phyloP scores from a whole-genome alignment of 2,113 vertebrate species.

The Catharus fuscescens region DNA sequence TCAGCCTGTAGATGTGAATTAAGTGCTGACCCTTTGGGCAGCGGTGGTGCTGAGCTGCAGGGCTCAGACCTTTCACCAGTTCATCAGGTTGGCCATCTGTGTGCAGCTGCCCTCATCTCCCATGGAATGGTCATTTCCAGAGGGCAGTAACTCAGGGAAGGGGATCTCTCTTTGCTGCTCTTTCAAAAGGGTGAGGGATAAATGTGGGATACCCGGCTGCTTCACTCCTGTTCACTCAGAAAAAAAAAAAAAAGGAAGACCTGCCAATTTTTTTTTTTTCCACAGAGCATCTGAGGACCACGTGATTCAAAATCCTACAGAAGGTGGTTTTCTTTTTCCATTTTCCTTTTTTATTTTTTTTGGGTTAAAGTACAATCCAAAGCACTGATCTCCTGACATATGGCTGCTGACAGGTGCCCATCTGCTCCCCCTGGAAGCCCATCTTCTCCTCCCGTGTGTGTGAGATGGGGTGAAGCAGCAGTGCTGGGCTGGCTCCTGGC shows the following conservation, averaged over 20 bases:
- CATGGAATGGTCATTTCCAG: neutral
- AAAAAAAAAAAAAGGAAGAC: neutral
- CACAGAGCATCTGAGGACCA: slow-evolving; percentile 35
- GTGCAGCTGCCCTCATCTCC: neutral
- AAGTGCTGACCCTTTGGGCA: neutral
- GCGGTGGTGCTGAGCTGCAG: neutral
- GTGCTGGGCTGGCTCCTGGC: neutral
- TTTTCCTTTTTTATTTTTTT: too few species aligned
- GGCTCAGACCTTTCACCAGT: neutral
- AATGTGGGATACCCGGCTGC: neutral
- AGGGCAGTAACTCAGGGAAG: neutral
- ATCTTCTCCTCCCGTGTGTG: neutral
- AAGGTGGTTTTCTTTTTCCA: neutral
- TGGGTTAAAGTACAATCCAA: neutral
- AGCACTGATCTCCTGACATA: slow-evolving; percentile 21
- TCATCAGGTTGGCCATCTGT: neutral
- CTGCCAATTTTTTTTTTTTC: neutral
- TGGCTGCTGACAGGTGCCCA: slow-evolving; percentile 50
- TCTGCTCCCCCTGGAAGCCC: neutral
- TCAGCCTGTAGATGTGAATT: neutral
- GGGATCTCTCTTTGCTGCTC: neutral
- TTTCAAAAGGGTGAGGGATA: neutral
- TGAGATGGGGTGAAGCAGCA: neutral
- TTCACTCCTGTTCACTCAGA: neutral
- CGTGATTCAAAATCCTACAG: slow-evolving; percentile 12